Percentiles rank a stretch among this genome's conserved stretches.
These are phyloP conservation scores for Palloptera scutellata DNA, from an alignment of 2,888 invertebrate species.

Conservation along the genomic window DNA sequence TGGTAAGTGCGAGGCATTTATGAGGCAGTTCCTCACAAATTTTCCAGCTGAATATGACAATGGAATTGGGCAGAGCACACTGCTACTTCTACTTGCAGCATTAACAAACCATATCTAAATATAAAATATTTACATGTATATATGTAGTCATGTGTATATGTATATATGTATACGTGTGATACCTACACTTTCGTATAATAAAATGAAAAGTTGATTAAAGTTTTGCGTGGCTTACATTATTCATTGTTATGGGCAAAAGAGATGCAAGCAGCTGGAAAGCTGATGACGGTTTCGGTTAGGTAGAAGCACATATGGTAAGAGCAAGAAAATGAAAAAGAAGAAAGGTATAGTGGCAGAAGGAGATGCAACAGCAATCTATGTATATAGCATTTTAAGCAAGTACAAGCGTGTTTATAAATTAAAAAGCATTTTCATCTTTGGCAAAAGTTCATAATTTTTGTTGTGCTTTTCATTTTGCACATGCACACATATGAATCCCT, in stretches of 20 bases:
- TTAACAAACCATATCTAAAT: too few species aligned
- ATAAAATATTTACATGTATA: not conserved
- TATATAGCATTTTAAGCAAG: constrained; percentile 12
- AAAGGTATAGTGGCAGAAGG: not conserved
- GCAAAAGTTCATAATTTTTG: constrained; percentile 51
- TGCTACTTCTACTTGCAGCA: too few species aligned
- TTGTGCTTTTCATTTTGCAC: constrained; percentile 40
- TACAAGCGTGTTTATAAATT: constrained; percentile 47
- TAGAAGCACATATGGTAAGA: too few species aligned
- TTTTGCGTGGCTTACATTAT: constrained; percentile 44
- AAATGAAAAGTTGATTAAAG: constrained; percentile 43
- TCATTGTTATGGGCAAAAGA: constrained; percentile 36
- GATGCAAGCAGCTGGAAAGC: not conserved
- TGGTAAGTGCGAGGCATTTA: not conserved
- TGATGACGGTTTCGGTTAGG: not conserved
- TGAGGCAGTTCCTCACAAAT: not conserved
- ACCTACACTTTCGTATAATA: constrained; percentile 27
- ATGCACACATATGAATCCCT: not conserved
- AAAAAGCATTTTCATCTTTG: constrained; percentile 53
- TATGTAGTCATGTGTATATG: constrained; percentile 9
- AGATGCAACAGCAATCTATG: not conserved
- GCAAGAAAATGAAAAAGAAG: too few species aligned
- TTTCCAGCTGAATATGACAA: not conserved
- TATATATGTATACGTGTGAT: not conserved
- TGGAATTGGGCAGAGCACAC: not conserved